Percentiles rank a stretch among this genome's conserved stretches.
These are phyloP conservation scores for Phylloscopus whistleri DNA, from an alignment of 2,113 vertebrate genomes.

Conservation along the genomic window DNA sequence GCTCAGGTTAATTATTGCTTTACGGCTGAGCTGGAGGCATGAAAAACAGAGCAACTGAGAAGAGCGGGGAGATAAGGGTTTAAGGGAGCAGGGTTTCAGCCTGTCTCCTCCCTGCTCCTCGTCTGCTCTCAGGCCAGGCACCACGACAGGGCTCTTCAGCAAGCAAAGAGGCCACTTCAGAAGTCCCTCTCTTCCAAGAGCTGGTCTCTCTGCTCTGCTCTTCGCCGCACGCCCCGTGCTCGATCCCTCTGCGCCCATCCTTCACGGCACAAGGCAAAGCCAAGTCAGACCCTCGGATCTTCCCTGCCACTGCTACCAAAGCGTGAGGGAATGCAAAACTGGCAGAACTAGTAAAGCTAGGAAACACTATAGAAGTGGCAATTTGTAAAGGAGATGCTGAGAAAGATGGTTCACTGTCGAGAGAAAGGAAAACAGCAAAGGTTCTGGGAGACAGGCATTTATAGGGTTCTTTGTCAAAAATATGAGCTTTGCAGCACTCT, in stretches of 20 bases:
- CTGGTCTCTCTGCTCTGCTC: background rate
- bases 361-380: background rate
- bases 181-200: background rate
- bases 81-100: background rate
- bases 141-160: background rate
- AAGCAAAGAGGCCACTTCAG: constrained; percentile 28
- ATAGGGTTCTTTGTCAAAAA: background rate
- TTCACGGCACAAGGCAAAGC: fast-evolving
- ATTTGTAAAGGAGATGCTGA: background rate
- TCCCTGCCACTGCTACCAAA: fast-evolving
- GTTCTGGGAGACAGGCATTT: background rate
- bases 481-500: background rate
- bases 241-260: fast-evolving
- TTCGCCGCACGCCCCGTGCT: fast-evolving
- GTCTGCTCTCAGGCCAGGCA: background rate
- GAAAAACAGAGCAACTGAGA: constrained; percentile 21
- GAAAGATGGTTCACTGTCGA: background rate
- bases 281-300: background rate
- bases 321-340: background rate
- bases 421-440: background rate
- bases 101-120: background rate
- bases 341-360: background rate
- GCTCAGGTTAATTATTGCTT: constrained; percentile 43
- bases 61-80: background rate
- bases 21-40: constrained; percentile 16